Base-by-base conservation (phyloP, 2,113 vertebrate species). In the Chaetorhynchus papuensis region DNA sequence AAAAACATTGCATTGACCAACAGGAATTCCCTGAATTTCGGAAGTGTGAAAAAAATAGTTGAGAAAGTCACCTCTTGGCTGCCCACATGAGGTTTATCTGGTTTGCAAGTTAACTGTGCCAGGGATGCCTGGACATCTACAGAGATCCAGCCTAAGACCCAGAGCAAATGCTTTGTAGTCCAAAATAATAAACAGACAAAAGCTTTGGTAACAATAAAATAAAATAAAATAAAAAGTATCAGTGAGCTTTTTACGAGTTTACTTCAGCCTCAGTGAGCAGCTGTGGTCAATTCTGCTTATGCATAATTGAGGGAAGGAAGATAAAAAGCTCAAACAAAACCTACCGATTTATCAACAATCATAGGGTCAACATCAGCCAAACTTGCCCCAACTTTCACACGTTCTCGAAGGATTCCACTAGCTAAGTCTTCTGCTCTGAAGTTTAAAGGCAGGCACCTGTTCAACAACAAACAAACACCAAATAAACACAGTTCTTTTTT, bases 331-430 rank as follows among this genome's bases (percentile, higher is more conserved):
- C 56, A 74, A 76, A 64, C 3, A 93, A 92, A 94, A 96, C 99
- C 97, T 95, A 99, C 99, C 71, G 99, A 98, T 96, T 98, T 98
- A 97, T 99, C 99, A 65, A 99, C 98, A 96, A 98, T 99, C 99
- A 99, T 99, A 69, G 99, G 99, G 96, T 99, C 99, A 94, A 99
- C 99, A 61, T 99, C 99, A 42, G 99, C 99, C 97, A 99, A 97
- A 95, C 99, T 99, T 37, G 99, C 98, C 18, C 99, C 99, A 84
- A 99, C 99, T 98, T 99, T 99, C 20, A 98, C 99, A 49, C 99
- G 97, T 84, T 99, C 99, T 45, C 99, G 98, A 64, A 99, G 97
- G 84, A 99, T 99, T 45, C 99, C 99, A 60, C 99, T 99, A 28
- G 99, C 98, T 93, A 99, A 97, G 87, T 99, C 99, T 97, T 99